Evolutionary conservation across 2,113 vertebrate species (phyloP).

Genomic region (Apteryx owenii): DNA sequence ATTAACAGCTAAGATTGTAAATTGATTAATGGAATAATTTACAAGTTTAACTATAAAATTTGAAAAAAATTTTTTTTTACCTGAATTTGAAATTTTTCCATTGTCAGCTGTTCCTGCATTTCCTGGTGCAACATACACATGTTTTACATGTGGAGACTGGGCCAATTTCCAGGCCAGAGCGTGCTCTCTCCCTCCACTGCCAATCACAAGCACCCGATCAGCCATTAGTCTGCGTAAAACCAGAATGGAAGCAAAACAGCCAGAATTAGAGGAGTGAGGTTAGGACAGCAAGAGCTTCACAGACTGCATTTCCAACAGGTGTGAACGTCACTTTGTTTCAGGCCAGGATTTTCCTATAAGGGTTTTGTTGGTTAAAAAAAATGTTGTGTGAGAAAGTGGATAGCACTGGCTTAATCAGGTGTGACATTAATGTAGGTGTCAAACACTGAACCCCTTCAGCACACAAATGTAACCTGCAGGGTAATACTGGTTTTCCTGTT

Average conservation of each 20-base stretch:
- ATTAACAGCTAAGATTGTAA: not conserved
- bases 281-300: not conserved
- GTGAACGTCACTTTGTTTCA: not conserved
- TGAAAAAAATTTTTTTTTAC: slow-evolving; percentile 36
- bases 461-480: not conserved
- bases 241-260: not conserved
- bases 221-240: slow-evolving; percentile 80
- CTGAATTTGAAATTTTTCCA: slow-evolving; percentile 87
- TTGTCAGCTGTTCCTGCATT: slow-evolving; percentile 85
- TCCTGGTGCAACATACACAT: slow-evolving; percentile 88
- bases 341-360: not conserved
- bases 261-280: not conserved
- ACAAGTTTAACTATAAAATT: not conserved
- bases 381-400: not conserved
- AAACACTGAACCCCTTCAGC: accelerated
- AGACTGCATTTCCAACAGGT: accelerated
- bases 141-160: slow-evolving; percentile 83
- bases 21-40: not conserved
- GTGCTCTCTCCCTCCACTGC: slow-evolving; percentile 90
- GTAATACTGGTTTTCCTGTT: not conserved
- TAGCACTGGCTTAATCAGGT: not conserved
- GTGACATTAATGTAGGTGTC: not conserved
- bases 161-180: slow-evolving; percentile 90
- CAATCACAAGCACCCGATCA: slow-evolving; percentile 88
- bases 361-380: not conserved